phyloP scores from a whole-genome alignment of 2,888 invertebrate genomes.

The Agrotis clavis region DNA sequence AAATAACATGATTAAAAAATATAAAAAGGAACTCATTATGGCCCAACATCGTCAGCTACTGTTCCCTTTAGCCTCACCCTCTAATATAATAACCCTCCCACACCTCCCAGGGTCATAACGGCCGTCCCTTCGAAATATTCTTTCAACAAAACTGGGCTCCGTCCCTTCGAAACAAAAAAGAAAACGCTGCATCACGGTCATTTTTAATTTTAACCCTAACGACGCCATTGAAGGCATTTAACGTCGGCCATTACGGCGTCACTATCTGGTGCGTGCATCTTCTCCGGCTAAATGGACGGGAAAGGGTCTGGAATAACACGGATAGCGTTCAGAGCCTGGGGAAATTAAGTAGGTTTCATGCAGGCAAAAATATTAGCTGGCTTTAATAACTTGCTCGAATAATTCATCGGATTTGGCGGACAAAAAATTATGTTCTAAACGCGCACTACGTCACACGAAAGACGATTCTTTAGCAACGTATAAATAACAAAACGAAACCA shows the following conservation, averaged over 20 bases:
- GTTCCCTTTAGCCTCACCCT: slow-evolving; percentile 77
- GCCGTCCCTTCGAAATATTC: slow-evolving; percentile 87
- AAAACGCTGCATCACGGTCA: slow-evolving; percentile 89
- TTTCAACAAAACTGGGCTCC: slow-evolving; percentile 84
- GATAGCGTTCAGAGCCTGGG: slow-evolving; percentile 61
- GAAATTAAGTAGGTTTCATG: slow-evolving; percentile 58
- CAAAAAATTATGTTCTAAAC: not conserved
- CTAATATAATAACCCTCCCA: slow-evolving; percentile 87
- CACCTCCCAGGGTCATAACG: slow-evolving; percentile 81
- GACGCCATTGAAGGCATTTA: slow-evolving; percentile 88
- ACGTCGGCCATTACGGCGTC: slow-evolving; percentile 82
- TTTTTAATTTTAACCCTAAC: slow-evolving; percentile 90
- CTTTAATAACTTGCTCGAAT: slow-evolving; percentile 33
- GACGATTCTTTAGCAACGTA: not conserved
- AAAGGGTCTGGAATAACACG: slow-evolving; percentile 73
- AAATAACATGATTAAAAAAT: slow-evolving; percentile 81
- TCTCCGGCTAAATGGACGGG: slow-evolving; percentile 82
- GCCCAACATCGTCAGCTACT: slow-evolving; percentile 80
- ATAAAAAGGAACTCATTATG: slow-evolving; percentile 88
- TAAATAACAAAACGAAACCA: not conserved
- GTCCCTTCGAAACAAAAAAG: slow-evolving; percentile 87
- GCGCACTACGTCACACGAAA: not conserved
- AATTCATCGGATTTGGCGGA: slow-evolving; percentile 19
- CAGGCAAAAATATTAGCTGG: slow-evolving; percentile 40
- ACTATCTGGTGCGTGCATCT: slow-evolving; percentile 86